Evolutionary conservation across 23 tunicate genomes (phyloP).

Genomic region (Halocynthia aurantium): DNA sequence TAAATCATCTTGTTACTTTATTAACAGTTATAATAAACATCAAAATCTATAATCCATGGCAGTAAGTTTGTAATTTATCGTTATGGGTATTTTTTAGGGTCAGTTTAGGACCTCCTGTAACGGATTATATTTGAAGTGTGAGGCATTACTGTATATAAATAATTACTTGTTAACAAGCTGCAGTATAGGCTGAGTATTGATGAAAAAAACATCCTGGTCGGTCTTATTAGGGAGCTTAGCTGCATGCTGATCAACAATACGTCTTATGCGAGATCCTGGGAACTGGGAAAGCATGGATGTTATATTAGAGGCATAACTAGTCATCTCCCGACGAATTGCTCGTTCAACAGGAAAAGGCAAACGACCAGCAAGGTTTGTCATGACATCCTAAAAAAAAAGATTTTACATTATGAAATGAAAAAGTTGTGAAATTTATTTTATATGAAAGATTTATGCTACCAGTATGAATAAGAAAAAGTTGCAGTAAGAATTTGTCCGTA

Average conservation of each 20-base stretch:
- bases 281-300: slow-evolving; percentile 96
- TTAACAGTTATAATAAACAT: no score
- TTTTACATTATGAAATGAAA: not conserved
- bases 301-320: slow-evolving; percentile 87
- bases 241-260: slow-evolving; percentile 66
- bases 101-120: no score
- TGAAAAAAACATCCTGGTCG: slow-evolving; percentile 89
- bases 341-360: slow-evolving; percentile 75
- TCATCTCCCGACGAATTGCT: slow-evolving; percentile 69
- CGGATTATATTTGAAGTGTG: no score
- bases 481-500: no score
- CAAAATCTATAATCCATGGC: no score
- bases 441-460: no score
- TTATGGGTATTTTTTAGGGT: no score
- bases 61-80: no score
- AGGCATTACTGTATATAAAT: no score
- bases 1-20: no score
- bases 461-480: no score
- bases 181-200: slow-evolving; percentile 81
- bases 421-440: no score
- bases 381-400: slow-evolving; percentile 63
- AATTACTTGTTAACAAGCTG: slow-evolving; percentile 70
- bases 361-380: slow-evolving; percentile 92
- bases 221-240: slow-evolving; percentile 58
- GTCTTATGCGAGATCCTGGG: slow-evolving; percentile 73